phyloP scores from a whole-genome alignment of 1,140 invertebrate genomes.

The Listronotus oregonensis region DNA sequence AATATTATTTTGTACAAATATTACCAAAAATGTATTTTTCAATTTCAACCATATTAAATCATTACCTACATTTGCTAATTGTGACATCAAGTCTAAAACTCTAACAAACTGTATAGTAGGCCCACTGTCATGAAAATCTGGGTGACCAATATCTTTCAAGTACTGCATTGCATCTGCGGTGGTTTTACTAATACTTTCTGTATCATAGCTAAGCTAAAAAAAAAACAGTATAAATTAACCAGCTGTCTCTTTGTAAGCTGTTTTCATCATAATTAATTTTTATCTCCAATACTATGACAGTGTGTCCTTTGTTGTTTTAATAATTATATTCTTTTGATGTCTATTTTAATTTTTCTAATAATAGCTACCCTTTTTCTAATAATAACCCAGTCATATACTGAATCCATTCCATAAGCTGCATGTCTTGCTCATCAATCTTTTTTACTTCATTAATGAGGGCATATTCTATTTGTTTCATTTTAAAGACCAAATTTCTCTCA shows the following conservation, averaged over 20 bases:
- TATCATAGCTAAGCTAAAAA: conserved; percentile 22
- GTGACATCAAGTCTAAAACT: conserved; percentile 18
- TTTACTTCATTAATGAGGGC: conserved; percentile 1
- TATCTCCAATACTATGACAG: no score
- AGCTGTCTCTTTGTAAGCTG: no score
- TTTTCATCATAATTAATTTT: no score
- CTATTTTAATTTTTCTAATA: no score
- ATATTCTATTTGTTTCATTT: conserved; percentile 8
- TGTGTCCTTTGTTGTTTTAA: no score
- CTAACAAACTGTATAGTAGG: conserved; percentile 22
- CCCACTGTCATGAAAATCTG: conserved; percentile 11
- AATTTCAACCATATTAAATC: no score
- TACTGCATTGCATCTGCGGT: conserved; percentile 20
- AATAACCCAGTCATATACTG: conserved; percentile 24
- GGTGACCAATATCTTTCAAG: conserved; percentile 19
- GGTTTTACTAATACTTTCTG: conserved; percentile 15
- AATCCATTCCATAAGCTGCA: conserved; percentile 1
- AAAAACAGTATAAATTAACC: no score
- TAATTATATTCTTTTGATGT: no score
- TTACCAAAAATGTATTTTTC: no score
- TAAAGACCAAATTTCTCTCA: conserved; percentile 1
- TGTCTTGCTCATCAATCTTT: conserved; percentile 10
- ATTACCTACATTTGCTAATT: conserved; percentile 9
- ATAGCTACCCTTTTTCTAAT: conserved; percentile 24
- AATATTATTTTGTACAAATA: no score